Evolutionary conservation across 2,113 vertebrate genomes (phyloP).

Genomic region (Triplophysa dalaica): DNA sequence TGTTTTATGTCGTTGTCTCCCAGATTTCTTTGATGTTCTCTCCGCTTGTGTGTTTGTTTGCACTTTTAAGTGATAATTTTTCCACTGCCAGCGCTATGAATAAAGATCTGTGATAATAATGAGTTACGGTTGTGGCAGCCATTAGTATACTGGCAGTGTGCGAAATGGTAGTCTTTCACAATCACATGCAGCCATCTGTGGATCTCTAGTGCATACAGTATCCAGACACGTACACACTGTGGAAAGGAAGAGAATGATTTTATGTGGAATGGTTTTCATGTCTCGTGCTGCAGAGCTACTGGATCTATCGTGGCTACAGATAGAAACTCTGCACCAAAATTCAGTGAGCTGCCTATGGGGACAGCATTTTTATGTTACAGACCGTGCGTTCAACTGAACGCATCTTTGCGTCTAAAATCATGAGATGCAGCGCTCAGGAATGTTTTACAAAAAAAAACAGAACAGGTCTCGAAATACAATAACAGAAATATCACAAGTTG

Average conservation of each 20-base stretch:
- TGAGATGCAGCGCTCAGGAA: too few species aligned
- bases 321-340: background rate
- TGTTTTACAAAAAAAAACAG: too few species aligned
- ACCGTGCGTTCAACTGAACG: too few species aligned
- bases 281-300: conserved; percentile 1
- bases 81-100: conserved; percentile 64
- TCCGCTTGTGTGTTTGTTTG: conserved; percentile 52
- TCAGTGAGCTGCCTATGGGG: too few species aligned
- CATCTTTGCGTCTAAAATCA: too few species aligned
- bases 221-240: conserved; percentile 4
- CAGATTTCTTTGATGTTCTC: conserved; percentile 25
- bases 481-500: too few species aligned
- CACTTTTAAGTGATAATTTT: conserved; percentile 72
- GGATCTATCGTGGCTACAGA: background rate
- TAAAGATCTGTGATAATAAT: conserved; percentile 71
- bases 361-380: too few species aligned
- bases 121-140: conserved; percentile 74
- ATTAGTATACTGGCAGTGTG: conserved; percentile 74
- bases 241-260: background rate
- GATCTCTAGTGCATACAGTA: conserved; percentile 5
- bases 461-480: too few species aligned
- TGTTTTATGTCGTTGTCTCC: conserved; percentile 28
- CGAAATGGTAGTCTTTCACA: conserved; percentile 45
- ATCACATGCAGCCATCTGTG: conserved; percentile 27
- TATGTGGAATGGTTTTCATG: conserved; percentile 13